Evolutionary conservation across 2,888 invertebrate genomes (phyloP).

Genomic region (Beris morrisii): DNA sequence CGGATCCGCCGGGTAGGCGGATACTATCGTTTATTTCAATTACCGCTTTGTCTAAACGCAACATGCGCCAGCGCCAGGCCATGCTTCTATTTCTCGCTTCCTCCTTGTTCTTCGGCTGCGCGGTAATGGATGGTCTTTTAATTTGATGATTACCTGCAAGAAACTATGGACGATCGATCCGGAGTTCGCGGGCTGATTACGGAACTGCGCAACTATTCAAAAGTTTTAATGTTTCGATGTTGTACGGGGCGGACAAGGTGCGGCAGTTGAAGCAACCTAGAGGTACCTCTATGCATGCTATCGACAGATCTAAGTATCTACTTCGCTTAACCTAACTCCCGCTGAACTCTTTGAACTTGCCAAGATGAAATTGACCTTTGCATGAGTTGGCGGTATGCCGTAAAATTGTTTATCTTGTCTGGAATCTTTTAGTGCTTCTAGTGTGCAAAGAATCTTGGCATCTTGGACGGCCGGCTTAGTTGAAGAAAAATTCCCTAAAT

Average conservation of each 20-base stretch:
- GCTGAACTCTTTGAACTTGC: conserved; percentile 22
- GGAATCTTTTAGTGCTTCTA: too few relatives aligned
- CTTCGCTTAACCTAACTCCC: conserved; percentile 15
- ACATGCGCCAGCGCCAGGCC: conserved; percentile 32
- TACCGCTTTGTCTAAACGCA: conserved; percentile 37
- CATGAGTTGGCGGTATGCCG: conserved; percentile 12
- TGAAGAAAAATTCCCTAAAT: too few relatives aligned
- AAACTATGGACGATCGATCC: conserved; percentile 6
- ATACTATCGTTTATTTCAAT: conserved; percentile 39
- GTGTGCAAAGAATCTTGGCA: too few relatives aligned
- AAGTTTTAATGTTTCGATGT: too few relatives aligned
- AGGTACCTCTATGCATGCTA: too few relatives aligned
- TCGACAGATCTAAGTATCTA: too few relatives aligned
- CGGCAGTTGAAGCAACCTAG: too few relatives aligned
- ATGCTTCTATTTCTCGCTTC: conserved; percentile 17
- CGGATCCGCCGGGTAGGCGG: conserved; percentile 36
- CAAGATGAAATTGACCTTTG: conserved; percentile 22
- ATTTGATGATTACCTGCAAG: conserved; percentile 27
- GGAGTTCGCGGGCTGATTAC: too few relatives aligned
- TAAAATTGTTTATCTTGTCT: too few relatives aligned
- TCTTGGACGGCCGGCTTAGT: too few relatives aligned
- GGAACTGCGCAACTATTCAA: too few relatives aligned
- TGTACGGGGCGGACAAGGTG: too few relatives aligned
- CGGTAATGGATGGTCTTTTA: conserved; percentile 30
- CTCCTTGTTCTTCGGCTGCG: conserved; percentile 2